Base-by-base conservation (phyloP, 2,888 invertebrate genomes). In the Cryptosula pallasiana region DNA sequence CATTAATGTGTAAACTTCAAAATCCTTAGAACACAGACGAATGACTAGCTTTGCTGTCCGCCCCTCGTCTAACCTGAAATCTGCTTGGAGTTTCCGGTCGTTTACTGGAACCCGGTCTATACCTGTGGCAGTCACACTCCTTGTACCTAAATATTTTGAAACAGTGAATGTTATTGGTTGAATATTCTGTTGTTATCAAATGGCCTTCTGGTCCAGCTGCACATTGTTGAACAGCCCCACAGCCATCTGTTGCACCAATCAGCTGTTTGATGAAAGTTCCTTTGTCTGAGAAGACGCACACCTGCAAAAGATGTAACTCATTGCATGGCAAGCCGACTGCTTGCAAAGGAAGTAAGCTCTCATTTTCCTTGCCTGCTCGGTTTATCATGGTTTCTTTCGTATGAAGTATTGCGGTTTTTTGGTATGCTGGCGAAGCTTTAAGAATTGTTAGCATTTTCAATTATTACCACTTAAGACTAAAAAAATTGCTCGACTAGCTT, bases 151-250 rank as follows among this genome's bases (percentile, higher is more conserved):
- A 82, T 72, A 82, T 78, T 73, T 82, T 83, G 16, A 82, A 27
- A 71, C 80, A 81, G 73, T 83, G 83, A 1, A 76, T 76, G 58
- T 80, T 81, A 34, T 79, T 75, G 45, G 78, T 73, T 71, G 80
- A 79, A 71, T 76, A 80, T 73, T 82, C 83, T 1, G 80, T 76
- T 0, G 74, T 77, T 34, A 81, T 77, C 57, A 83, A 71, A 73
- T 83, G 83, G 71, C 83, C 83, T 74, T 83, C 82, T 34, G 78
- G 78, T 72, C 82, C 81, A 1, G 81, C 73, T 70, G 78, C 77
- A 72, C 79, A 76, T 70, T 80, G 72, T 73, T 82, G 81, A 27
- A 81, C 73, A 9, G 78, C 58, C 0, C 82, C 83, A 27, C 78
- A 75, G 55, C 78, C 80, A 73, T 83, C 82, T 45, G 77, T 72